Evolutionary conservation across 2,797 vertebrate species (phyloP).

Genomic region (Mycteria americana): DNA sequence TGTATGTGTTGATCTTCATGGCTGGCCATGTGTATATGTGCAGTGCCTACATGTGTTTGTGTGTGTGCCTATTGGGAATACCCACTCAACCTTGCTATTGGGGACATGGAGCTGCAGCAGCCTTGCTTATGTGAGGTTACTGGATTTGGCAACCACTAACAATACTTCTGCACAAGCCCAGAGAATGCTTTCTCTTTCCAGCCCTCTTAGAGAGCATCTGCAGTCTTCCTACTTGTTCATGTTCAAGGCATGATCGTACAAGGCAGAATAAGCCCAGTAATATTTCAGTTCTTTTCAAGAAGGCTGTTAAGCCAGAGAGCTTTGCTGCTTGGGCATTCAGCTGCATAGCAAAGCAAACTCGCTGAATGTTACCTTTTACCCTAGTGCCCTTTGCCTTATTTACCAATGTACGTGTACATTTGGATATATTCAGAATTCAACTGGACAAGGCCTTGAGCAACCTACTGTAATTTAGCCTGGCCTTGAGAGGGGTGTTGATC

Average conservation of each 20-base stretch:
- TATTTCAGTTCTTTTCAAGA: neutral
- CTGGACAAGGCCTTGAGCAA: neutral
- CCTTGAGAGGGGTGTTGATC: neutral
- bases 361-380: neutral
- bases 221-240: neutral
- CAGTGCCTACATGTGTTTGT: neutral
- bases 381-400: neutral
- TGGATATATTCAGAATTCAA: neutral
- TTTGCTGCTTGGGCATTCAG: neutral
- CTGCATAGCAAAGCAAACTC: neutral
- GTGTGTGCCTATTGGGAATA: neutral
- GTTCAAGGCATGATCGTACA: neutral
- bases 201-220: neutral
- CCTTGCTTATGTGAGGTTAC: neutral
- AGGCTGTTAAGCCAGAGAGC: neutral
- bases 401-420: neutral
- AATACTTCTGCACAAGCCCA: neutral
- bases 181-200: neutral
- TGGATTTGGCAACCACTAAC: neutral
- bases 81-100: neutral
- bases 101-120: neutral
- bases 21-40: neutral
- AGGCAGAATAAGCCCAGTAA: neutral
- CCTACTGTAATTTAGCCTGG: neutral
- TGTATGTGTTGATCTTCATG: neutral